Evolutionary conservation across 23 tunicate genomes (phyloP), one percentile per base, ranked within the genome.

Genomic region (Corella eumyota): DNA sequence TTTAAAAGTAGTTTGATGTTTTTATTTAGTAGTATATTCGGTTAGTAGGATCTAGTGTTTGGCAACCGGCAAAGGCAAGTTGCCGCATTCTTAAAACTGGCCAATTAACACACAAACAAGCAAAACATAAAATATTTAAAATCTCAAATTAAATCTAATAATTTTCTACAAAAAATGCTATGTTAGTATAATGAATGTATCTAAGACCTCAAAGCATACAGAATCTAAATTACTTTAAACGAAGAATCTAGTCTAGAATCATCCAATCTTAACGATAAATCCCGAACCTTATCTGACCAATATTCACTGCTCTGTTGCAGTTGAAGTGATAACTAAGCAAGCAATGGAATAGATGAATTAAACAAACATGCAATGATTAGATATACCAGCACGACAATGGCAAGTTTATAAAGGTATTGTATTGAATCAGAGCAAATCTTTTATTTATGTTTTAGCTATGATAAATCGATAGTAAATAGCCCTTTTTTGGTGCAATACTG

Each of bases 271-370:
- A 44, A 45, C 4, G 78, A 72, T 15, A 72, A 27, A 19, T 72
- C 68, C 15, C 61, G 32, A 1, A 72, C 78, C 61, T 61, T 72
- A 40, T 61, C 78, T 15, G 78, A 72, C 78, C 78, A 72, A 36
- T 72, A 72, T 1, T 31, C 38, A 36, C 78, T 72, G 78, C 78
- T 72, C 33, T 72, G 78, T 61, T 72, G 78, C 1, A 72, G 78
- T 29, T 72, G 78, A 23, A 72, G 32, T 32, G 78, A 61, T 53
- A 72, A 37, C 78, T 72, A 72, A 20, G 34, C 13, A 32, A 26
- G n/a, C 15, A 7, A 19, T 53, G 58, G 7, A 53, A 19, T 22
- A 53, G 21, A n/a, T n/a, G n/a, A n/a, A n/a, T n/a, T n/a, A n/a
- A n/a, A n/a, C n/a, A n/a, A 53, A 53, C 58, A 53, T 11, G 58